phyloP scores from a whole-genome alignment of 2,113 vertebrate species.

The Coregonus clupeaformis region DNA sequence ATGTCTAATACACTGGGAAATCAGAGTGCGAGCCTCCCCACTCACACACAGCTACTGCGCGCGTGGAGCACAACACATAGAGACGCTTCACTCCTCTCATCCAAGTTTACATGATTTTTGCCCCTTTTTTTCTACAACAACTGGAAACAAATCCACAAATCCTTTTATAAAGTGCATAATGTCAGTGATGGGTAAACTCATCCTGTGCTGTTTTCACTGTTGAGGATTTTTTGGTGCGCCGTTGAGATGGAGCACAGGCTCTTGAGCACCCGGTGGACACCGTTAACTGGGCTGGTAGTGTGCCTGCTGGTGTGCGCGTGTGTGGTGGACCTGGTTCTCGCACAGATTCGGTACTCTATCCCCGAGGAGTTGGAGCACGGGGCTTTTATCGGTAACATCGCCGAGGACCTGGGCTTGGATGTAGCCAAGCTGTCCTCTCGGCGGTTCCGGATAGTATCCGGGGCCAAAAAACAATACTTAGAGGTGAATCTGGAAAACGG shows the following conservation, averaged over 20 bases:
- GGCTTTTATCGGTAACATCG: conserved; percentile 90
- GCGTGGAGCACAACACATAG: conserved; percentile 49
- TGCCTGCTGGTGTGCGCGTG: conserved; percentile 73
- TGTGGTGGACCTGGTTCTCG: conserved; percentile 70
- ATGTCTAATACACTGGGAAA: conserved; percentile 77
- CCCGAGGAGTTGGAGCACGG: conserved; percentile 90
- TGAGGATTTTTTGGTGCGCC: conserved; percentile 53
- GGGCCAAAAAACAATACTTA: conserved; percentile 82
- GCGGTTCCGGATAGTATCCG: conserved; percentile 84
- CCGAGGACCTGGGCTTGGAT: conserved; percentile 86
- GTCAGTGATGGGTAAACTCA: conserved; percentile 29
- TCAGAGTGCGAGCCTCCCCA: conserved; percentile 63
- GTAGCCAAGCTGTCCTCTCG: conserved; percentile 81
- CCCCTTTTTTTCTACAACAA: no score
- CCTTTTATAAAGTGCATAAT: conserved; percentile 36
- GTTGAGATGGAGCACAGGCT: conserved; percentile 70
- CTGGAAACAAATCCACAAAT: no score
- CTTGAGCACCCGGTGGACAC: conserved; percentile 68
- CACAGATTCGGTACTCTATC: conserved; percentile 85
- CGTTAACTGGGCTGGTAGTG: conserved; percentile 66
- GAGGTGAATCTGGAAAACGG: conserved; percentile 96
- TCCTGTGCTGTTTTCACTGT: conserved; percentile 13
- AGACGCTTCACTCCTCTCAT: conserved; percentile 14
- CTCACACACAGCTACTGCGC: conserved; percentile 61
- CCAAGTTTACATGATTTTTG: no score